A percentile compares a stretch with the other conserved stretches of the same genome.
phyloP scores from a whole-genome alignment of 2,888 invertebrate species.

The Trypoxylon attenuatum region DNA sequence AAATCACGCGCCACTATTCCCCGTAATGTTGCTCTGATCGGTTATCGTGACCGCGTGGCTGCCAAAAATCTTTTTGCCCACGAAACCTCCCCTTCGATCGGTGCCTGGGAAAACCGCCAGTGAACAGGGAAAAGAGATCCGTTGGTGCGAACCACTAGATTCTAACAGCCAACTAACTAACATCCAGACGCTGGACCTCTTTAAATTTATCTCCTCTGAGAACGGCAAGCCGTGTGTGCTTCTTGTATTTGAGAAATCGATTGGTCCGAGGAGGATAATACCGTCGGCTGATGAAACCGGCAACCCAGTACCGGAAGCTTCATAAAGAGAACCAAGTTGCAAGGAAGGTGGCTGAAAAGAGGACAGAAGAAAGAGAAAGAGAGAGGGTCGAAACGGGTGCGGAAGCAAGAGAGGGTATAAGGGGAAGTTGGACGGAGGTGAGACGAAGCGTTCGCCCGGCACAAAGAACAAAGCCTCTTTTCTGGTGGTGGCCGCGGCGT shows the following conservation, averaged over 20 bases:
- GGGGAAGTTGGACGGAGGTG: background rate
- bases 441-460: conserved; percentile 30
- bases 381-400: background rate
- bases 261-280: no score
- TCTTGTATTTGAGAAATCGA: no score
- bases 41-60: background rate
- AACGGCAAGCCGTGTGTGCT: no score
- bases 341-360: background rate
- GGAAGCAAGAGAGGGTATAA: no score
- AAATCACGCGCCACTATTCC: conserved; percentile 9
- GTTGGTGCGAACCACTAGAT: no score
- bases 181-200: no score
- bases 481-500: conserved; percentile 33
- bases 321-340: conserved; percentile 32
- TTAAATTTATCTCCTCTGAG: no score
- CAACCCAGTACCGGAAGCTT: conserved; percentile 43
- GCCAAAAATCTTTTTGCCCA: background rate
- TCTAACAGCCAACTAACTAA: no score
- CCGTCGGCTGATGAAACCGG: background rate
- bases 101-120: no score
- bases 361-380: conserved; percentile 4
- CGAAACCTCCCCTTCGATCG: background rate
- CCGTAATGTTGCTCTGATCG: conserved; percentile 33
- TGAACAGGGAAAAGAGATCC: no score
- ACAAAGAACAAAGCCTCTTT: conserved; percentile 47